phyloP scores from a whole-genome alignment of 2,888 invertebrate genomes.

The Pseudococcus longispinus region DNA sequence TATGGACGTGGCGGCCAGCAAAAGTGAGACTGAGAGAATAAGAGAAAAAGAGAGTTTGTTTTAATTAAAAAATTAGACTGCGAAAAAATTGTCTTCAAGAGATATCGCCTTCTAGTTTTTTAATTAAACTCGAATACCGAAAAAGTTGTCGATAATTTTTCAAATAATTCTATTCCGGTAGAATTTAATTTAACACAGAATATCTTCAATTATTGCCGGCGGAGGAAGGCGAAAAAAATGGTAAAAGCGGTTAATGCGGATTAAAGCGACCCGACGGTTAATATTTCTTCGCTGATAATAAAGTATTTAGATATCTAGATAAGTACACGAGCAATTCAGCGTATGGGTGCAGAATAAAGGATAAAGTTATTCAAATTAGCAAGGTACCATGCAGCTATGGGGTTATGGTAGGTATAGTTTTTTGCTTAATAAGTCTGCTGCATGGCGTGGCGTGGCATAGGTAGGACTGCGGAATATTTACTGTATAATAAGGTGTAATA shows the following conservation, averaged over 20 bases:
- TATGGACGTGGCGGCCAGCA: neutral
- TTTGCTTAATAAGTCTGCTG: neutral
- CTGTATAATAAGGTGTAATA: neutral
- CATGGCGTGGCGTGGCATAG: neutral
- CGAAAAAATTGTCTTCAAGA: slow-evolving; percentile 30
- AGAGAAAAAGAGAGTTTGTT: slow-evolving; percentile 17
- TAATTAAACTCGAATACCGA: slow-evolving; percentile 31
- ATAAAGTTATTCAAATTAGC: neutral
- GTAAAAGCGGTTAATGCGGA: neutral
- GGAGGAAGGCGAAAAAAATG: neutral
- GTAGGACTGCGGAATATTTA: neutral
- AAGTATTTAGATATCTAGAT: neutral
- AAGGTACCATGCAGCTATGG: neutral
- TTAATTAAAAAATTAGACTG: slow-evolving; percentile 43
- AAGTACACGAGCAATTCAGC: neutral
- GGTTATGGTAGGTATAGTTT: neutral
- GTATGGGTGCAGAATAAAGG: neutral
- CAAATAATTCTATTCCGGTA: slow-evolving; percentile 9
- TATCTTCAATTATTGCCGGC: neutral
- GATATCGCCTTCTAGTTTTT: slow-evolving; percentile 22
- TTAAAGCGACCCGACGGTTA: neutral
- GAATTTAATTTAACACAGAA: slow-evolving; percentile 16
- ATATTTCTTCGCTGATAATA: neutral
- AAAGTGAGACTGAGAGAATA: neutral
- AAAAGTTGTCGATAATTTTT: slow-evolving; percentile 36